Conservation (phyloP, 1,140 invertebrate genomes). For the Panagrolaimus sp. region DNA sequence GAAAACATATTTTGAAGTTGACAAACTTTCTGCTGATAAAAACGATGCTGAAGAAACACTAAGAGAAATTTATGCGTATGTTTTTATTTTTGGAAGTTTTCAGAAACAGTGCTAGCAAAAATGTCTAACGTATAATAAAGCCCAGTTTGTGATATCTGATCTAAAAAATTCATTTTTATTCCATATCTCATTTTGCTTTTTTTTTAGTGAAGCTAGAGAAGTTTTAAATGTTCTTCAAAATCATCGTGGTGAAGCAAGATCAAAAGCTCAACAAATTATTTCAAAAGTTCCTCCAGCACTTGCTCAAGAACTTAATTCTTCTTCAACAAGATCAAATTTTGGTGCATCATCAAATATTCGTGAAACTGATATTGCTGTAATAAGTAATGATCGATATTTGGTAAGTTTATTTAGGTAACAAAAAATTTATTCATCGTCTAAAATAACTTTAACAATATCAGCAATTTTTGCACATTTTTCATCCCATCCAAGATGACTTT, state of each 20-base stretch:
- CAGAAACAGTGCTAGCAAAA: no score
- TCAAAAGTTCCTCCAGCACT: slow-evolving; percentile 36
- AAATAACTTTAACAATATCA: background rate
- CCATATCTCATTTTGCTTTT: background rate
- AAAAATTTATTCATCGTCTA: background rate
- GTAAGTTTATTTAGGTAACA: slow-evolving; percentile 20
- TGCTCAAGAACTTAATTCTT: background rate
- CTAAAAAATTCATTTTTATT: slow-evolving; percentile 13
- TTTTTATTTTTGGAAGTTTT: no score
- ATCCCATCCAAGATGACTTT: slow-evolving; percentile 24
- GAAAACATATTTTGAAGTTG: slow-evolving; percentile 87
- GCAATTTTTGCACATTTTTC: slow-evolving; percentile 22
- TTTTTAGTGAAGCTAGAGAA: slow-evolving; percentile 45
- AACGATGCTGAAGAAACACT: slow-evolving; percentile 91
- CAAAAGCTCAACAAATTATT: slow-evolving; percentile 44
- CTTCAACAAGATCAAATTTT: background rate
- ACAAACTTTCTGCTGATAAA: slow-evolving; percentile 92
- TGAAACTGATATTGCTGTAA: slow-evolving; percentile 22
- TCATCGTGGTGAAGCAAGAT: slow-evolving; percentile 38
- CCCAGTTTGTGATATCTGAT: no score
- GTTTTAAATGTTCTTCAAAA: slow-evolving; percentile 53
- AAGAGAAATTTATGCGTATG: slow-evolving; percentile 84
- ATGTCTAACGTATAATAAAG: no score
- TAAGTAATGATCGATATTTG: slow-evolving; percentile 38
- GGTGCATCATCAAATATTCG: slow-evolving; percentile 15